Base-by-base conservation (phyloP, 2,113 vertebrate species). In the Solea solea region DNA sequence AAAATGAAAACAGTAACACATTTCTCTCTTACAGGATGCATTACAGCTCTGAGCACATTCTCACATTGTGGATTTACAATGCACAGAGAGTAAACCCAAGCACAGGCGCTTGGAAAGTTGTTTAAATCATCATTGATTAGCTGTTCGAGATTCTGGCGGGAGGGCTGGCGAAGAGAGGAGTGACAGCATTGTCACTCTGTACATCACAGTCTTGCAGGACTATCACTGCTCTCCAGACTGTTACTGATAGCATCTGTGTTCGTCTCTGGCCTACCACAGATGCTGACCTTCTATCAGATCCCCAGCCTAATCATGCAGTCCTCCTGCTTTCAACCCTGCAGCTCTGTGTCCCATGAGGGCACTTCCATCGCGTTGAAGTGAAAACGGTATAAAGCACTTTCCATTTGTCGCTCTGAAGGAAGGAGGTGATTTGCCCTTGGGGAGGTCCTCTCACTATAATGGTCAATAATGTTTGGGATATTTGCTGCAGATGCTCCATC, bases 201-300 rank as follows among this genome's bases (percentile, higher is more conserved):
- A 69, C 75, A 82, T 80, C 68, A 62, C 62, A 58, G 68, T 60
- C 61, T 46, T 28, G 64, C 64, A 62, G 44, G 78, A 70, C 82
- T 88, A 89, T 92, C 87, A 40, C 70, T 25, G 48, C 75, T 80
- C 74, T 90, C 72, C 85, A 89, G 81, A 75, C 86, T 65, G 48
- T 60, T 55, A 25, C 69, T 42, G 90, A 90, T 91, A 89, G 69
- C 81, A 90, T 91, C 90, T 62, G 79, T 85, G 88, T 86, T 79
- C 13, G 21, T 78, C 60, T 79, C 58, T 50, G 48, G 78, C 74
- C 86, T 79, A 83, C 66, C 82, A 69, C 80, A 64, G 77, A 81
- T 48, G 67, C 78, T 72, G 82, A 86, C 82, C 80, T 76, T 81
- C 74, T 82, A 86, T 86, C 90, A 85, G 86, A 85, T 89, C 81